Base-by-base conservation (phyloP, 2,113 vertebrate genomes). In the Albula glossodonta region DNA sequence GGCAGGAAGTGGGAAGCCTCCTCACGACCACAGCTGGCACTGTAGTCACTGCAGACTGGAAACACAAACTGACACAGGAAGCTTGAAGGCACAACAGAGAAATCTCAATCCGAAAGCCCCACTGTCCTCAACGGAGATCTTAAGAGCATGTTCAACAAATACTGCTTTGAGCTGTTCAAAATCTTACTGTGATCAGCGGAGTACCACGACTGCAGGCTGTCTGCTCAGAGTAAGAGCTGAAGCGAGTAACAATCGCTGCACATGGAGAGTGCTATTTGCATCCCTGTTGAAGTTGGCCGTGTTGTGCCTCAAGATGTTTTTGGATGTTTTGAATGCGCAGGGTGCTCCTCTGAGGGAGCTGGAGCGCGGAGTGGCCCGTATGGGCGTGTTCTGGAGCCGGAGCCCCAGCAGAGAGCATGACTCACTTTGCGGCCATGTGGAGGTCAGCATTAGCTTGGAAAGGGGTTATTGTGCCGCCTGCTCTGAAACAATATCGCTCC, bases 401-500 rank as follows among this genome's bases (percentile, higher is more conserved):
- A 79, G 48, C 17, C n/a, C 53, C 6, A 56, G 31, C 41, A 25
- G 78, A 50, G 41, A 17, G 31, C 13, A 8, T 80, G 60, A 51
- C n/a, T 31, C 41, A 22, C 49, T 70, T 41, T 25, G 48, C 7
- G 17, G 63, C 8, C 17, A 19, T 17, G 48, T n/a, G 52, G 53
- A 81, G 81, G n/a, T 83, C 66, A 74, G 83, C 10, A 74, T 31
- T 63, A 85, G 31, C 2, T 31, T 63, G 11, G 79, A 66, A 66
- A 41, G 83, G 83, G 51, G 85, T 88, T 86, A 83, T 88, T 90
- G 87, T 91, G 90, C 85, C 81, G 83, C 87, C 89, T 53, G 89
- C 89, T 91, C 88, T 87, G 90, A 93, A 93, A 93, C 90, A 93
- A 92, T 93, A 94, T 93, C 91, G 89, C 51, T 87, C 91, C 90